Base-by-base conservation (phyloP, 2,113 vertebrate genomes). In the Cyanocitta stelleri region DNA sequence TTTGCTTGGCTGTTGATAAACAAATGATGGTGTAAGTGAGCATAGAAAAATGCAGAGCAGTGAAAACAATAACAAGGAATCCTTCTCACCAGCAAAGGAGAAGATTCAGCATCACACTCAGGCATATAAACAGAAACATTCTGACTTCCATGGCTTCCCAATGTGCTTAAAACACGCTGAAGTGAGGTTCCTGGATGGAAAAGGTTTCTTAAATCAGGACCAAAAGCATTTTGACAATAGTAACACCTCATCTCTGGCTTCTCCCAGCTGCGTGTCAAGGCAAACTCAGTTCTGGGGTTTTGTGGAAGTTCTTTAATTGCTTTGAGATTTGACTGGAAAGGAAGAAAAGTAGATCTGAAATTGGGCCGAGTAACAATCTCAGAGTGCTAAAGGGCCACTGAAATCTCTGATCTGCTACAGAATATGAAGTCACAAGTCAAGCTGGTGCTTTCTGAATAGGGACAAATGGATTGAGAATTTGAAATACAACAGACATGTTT, bases 1-100 rank as follows among this genome's bases (percentile, higher is more conserved):
- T 94, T 71, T 85, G 41, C 43, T 83, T 74, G 81, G 49, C 77
- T 93, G 55, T 43, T 88, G 91, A 91, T 67, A 94, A 96, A 91
- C 32, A 95, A 87, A 63, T 71, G 78, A 63, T 55, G 85, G 59
- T 46, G 11, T 54, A 86, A 93, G 20, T 19, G 14, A 83, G 55
- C 22, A 51, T 0, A 56, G 33, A 78, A 84, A 77, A 81, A 84
- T 52, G n/a, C 39, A 88, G 48, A 80, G 30, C 48, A 59, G 17
- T 52, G 33, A 55, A 90, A 93, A 71, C 16, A 62, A 13, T 68
- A 54, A 66, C 11, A 74, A 77, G 37, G 26, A 69, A 58, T 58
- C 27, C 3, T 41, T 56, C 35, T 85, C 55, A 46, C 18, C 26
- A 90, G 56, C 51, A 62, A 88, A 93, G 63, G 10, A 33, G 19